Base-by-base conservation (phyloP, 2,797 vertebrate species). In the Neoniphon sammara region DNA sequence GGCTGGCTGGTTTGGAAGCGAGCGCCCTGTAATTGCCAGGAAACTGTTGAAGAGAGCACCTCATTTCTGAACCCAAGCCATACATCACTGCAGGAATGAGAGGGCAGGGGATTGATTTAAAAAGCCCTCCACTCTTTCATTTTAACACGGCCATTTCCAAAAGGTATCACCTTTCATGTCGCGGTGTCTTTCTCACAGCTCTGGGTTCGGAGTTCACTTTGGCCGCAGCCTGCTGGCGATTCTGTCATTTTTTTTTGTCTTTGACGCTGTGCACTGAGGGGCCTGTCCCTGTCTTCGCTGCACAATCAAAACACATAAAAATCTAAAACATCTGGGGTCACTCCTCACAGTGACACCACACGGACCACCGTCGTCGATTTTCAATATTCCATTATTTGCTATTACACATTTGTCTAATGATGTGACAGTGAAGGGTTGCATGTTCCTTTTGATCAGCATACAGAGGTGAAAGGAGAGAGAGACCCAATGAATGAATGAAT, bases 1-100 rank as follows among this genome's bases (percentile, higher is more conserved):
- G 27, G 81, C 81, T 70, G 83, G 85, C 81, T 88, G 87, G 50
- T 82, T 88, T 81, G 68, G 75, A 79, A 47, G 83, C 64, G 17
- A 82, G 88, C 62, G 58, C 86, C 89, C 93, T 94, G 91, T 94
- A 95, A 95, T 94, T 92, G 91, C 75, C 72, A 85, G 86, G 88
- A 88, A 88, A 85, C 87, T 82, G 85, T 81, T 82, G 80, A 72
- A 83, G 81, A 59, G 87, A 91, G 88, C 77, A 83, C 71, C 79
- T 90, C 80, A 87, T 91, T 87, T 91, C 80, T 81, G 87, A 90
- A 88, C 73, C 59, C 61, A 85, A 89, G 89, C 82, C 89, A 91
- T 93, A 91, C 89, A 93, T 93, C 91, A 93, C 80, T 7, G 73
- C 70, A 87, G 65, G 87, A 94, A 93, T 93, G 92, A 94, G 85